phyloP scores from a whole-genome alignment of 2,113 vertebrate genomes.

The Xenotilapia leptura region DNA sequence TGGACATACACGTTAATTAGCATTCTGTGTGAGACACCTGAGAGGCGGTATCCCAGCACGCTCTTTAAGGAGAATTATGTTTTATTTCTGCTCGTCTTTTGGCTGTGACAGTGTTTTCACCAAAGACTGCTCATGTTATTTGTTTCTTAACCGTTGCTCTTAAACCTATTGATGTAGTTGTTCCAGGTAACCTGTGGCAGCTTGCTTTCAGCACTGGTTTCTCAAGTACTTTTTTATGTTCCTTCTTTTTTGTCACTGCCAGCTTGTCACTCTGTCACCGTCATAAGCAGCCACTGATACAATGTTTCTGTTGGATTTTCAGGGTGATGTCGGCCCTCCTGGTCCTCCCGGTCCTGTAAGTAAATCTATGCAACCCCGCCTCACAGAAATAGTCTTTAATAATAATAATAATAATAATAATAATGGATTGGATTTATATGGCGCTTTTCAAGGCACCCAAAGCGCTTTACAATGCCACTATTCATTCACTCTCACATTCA shows the following conservation, averaged over 20 bases:
- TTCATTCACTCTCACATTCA: no score
- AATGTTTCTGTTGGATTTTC: constrained; percentile 16
- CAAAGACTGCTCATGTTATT: constrained; percentile 8
- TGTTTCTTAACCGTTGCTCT: not conserved
- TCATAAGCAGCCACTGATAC: not conserved
- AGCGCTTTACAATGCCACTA: no score
- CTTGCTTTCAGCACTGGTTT: not conserved
- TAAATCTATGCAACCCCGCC: not conserved
- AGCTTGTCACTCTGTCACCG: not conserved
- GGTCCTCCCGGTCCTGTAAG: constrained; percentile 77
- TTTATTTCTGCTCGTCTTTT: not conserved
- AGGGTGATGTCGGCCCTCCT: constrained; percentile 76
- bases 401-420: no score
- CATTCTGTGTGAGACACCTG: not conserved
- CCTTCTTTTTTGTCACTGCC: not conserved
- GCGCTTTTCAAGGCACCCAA: no score
- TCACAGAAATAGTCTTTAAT: not conserved
- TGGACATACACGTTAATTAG: not conserved
- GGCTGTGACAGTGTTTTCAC: not conserved
- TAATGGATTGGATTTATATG: no score
- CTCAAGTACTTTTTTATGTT: not conserved
- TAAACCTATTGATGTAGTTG: not conserved
- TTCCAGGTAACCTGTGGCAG: not conserved
- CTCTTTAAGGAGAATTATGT: not conserved
- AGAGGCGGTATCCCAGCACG: not conserved